Evolutionary conservation across 2,113 vertebrate genomes (phyloP).

Genomic region (Chrysochloris asiatica): DNA sequence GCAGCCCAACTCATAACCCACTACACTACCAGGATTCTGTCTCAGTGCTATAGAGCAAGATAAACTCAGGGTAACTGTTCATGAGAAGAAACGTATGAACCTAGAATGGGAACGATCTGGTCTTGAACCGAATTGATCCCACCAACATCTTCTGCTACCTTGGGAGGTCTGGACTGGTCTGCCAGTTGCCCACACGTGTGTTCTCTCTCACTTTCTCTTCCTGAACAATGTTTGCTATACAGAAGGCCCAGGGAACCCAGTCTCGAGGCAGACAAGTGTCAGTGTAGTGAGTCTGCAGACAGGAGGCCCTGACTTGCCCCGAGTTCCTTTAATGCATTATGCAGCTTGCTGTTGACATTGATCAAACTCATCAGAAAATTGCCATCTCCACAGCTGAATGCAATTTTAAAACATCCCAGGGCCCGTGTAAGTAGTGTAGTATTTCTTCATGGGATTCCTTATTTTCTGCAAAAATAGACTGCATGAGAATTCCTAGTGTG

Average conservation of each 20-base stretch:
- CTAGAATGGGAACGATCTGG: background rate
- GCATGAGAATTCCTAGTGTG: slow-evolving; percentile 60
- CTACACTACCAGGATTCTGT: no score
- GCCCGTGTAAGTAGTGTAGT: slow-evolving; percentile 65
- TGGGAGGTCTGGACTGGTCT: background rate
- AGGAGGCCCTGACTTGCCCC: background rate
- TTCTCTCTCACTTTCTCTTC: background rate
- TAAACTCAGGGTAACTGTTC: background rate
- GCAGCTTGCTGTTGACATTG: slow-evolving; percentile 59
- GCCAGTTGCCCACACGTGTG: rapidly evolving
- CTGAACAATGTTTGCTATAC: background rate
- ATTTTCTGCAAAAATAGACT: slow-evolving; percentile 56
- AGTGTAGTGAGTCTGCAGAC: background rate
- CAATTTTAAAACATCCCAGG: slow-evolving; percentile 69
- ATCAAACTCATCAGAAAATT: slow-evolving; percentile 65
- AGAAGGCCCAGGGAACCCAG: background rate
- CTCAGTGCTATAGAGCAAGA: background rate
- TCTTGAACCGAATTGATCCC: background rate
- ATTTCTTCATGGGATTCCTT: slow-evolving; percentile 65
- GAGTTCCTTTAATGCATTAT: slow-evolving; percentile 39
- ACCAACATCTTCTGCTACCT: background rate
- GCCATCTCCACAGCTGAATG: slow-evolving; percentile 61
- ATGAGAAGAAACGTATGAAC: background rate
- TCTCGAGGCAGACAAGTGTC: background rate
- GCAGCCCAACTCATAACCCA: no score